Conservation (phyloP, 2,888 invertebrate species). For the Coelogynopora nodosa region DNA sequence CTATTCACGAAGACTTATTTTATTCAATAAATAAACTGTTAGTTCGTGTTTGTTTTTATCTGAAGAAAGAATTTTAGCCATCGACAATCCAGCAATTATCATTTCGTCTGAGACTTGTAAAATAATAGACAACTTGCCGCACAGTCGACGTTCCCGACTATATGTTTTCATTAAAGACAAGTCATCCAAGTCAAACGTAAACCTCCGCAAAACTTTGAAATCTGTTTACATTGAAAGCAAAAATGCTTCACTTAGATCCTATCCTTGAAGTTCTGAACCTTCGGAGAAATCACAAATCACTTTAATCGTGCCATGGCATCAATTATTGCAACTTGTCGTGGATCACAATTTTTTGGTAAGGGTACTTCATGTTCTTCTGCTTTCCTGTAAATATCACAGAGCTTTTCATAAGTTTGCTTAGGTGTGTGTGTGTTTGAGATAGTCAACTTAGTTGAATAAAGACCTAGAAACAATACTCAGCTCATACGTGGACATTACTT, state of each 20-base stretch:
- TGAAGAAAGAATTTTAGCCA: slow-evolving; percentile 15
- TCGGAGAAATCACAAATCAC: neutral
- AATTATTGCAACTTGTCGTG: neutral
- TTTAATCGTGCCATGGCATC: neutral
- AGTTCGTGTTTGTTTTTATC: slow-evolving; percentile 16
- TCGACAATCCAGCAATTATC: neutral
- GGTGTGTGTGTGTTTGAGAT: neutral
- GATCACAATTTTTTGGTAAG: too few species aligned
- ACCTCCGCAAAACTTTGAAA: neutral
- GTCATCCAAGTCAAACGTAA: neutral
- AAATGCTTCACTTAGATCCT: neutral
- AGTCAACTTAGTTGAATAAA: neutral
- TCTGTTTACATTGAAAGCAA: neutral
- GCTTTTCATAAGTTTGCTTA: neutral
- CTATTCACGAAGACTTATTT: slow-evolving; percentile 25
- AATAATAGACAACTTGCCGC: neutral
- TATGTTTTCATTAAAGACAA: neutral
- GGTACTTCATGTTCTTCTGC: too few species aligned
- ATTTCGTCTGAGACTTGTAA: neutral
- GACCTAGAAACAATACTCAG: neutral
- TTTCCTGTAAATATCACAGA: neutral
- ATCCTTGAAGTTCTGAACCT: neutral
- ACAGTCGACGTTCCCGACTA: neutral
- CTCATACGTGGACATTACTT: neutral
- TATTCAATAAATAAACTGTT: neutral